These are phyloP conservation scores for Staurois parvus DNA, from an alignment of 2,797 vertebrate genomes.

Conservation along the genomic window DNA sequence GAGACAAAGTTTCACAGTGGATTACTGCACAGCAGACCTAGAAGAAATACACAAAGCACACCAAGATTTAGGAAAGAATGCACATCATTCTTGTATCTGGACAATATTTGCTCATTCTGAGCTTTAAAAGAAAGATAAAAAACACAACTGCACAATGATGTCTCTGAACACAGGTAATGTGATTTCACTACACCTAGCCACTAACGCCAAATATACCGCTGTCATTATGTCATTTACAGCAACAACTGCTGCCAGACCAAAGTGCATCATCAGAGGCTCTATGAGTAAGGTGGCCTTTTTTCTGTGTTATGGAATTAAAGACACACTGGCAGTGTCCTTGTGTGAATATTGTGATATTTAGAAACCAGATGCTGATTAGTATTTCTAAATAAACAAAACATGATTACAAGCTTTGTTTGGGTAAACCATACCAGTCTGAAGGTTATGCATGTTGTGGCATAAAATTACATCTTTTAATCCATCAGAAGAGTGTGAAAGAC, in stretches of 20 bases:
- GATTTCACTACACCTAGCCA: not conserved
- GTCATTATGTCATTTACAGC: slow-evolving; percentile 33
- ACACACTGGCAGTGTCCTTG: not conserved
- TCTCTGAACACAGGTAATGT: slow-evolving; percentile 22
- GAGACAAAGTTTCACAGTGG: too few species aligned
- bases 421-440: slow-evolving; percentile 26
- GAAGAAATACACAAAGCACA: too few species aligned
- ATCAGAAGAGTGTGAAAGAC: slow-evolving; percentile 24
- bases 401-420: slow-evolving; percentile 54
- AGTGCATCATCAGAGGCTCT: slow-evolving; percentile 12
- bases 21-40: too few species aligned
- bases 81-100: too few species aligned
- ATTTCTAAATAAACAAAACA: slow-evolving; percentile 50
- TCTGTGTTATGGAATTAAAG: slow-evolving; percentile 9
- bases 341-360: slow-evolving; percentile 28
- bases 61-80: too few species aligned
- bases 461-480: slow-evolving; percentile 41
- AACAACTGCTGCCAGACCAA: slow-evolving; percentile 7
- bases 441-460: slow-evolving; percentile 45
- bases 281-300: slow-evolving; percentile 23
- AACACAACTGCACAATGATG: slow-evolving; percentile 3
- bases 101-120: too few species aligned
- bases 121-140: too few species aligned
- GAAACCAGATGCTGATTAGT: slow-evolving; percentile 57
- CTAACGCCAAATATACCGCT: slow-evolving; percentile 27